phyloP scores from a whole-genome alignment of 2,113 vertebrate species.

The Sigmodon hispidus region DNA sequence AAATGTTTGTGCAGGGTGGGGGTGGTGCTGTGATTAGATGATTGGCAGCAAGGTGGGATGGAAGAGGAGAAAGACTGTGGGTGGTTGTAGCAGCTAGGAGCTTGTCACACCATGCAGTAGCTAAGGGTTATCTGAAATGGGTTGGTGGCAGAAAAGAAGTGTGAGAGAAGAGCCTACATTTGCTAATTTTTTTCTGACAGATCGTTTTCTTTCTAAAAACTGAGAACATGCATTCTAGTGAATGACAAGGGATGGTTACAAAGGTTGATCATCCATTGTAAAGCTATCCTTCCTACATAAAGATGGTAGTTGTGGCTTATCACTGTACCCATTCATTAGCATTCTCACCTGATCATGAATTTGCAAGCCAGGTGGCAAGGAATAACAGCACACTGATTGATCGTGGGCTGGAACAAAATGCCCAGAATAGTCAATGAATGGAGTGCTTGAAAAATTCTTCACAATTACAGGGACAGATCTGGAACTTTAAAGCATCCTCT shows the following conservation, averaged over 20 bases:
- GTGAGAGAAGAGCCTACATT: not conserved
- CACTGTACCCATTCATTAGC: not conserved
- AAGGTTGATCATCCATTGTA: conserved; percentile 1
- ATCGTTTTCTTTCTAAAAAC: conserved; percentile 49
- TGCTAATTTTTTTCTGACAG: not conserved
- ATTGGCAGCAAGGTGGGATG: not conserved
- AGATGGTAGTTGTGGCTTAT: not conserved
- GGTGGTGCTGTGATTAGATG: conserved; percentile 23
- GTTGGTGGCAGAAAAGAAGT: not conserved
- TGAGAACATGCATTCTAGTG: conserved; percentile 28
- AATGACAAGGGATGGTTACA: not conserved
- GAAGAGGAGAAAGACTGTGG: not conserved
- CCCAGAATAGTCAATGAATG: not conserved
- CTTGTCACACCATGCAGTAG: not conserved
- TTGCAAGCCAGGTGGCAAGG: conserved; percentile 13
- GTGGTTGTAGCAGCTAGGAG: conserved; percentile 9
- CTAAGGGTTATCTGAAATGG: not conserved
- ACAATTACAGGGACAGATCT: conserved; percentile 16
- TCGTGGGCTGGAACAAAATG: conserved; percentile 9
- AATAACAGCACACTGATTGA: not conserved
- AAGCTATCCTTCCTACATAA: not conserved
- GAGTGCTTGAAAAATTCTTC: conserved; percentile 25
- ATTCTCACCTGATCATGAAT: conserved; percentile 28
- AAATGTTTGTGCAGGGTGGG: not conserved
- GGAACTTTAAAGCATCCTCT: conserved; percentile 52